Percentiles rank a stretch among this genome's conserved stretches.
These are phyloP conservation scores for Turdus rufiventris DNA, from an alignment of 2,113 vertebrate genomes.

Conservation along the genomic window DNA sequence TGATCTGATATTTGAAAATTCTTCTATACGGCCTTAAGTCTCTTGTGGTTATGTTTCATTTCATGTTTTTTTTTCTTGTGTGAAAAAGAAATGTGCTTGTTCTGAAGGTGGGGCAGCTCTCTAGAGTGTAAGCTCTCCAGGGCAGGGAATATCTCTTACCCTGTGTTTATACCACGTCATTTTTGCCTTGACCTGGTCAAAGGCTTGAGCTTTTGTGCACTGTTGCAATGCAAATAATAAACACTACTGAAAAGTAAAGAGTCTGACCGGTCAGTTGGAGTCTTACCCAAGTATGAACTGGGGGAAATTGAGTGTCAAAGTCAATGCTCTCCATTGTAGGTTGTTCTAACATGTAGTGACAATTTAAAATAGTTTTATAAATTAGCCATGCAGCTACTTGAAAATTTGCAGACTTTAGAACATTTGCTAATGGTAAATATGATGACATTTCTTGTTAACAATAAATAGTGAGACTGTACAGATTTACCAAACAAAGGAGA, in stretches of 20 bases:
- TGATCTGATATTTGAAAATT: neutral
- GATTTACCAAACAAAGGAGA: conserved; percentile 23
- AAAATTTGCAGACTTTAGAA: neutral
- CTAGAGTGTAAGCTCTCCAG: conserved; percentile 52
- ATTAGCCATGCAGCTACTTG: neutral
- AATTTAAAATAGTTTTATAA: neutral
- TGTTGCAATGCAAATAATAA: conserved; percentile 50
- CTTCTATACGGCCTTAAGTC: neutral
- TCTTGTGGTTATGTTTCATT: conserved; percentile 1
- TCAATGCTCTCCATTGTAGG: neutral
- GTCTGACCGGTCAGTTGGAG: neutral
- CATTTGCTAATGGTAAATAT: neutral
- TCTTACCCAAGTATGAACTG: neutral
- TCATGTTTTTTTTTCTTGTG: neutral
- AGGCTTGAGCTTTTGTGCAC: neutral
- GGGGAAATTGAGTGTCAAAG: neutral
- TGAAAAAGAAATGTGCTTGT: neutral
- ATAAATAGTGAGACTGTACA: neutral
- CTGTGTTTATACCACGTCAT: neutral
- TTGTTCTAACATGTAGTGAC: neutral
- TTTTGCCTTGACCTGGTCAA: neutral
- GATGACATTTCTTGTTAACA: conserved; percentile 7
- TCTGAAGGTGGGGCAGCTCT: neutral
- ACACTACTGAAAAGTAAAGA: conserved; percentile 6
- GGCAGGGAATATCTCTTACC: neutral